Evolutionary conservation across 2,113 vertebrate genomes (phyloP), one percentile per base, ranked within the genome.

Genomic region (Trachemys scripta): DNA sequence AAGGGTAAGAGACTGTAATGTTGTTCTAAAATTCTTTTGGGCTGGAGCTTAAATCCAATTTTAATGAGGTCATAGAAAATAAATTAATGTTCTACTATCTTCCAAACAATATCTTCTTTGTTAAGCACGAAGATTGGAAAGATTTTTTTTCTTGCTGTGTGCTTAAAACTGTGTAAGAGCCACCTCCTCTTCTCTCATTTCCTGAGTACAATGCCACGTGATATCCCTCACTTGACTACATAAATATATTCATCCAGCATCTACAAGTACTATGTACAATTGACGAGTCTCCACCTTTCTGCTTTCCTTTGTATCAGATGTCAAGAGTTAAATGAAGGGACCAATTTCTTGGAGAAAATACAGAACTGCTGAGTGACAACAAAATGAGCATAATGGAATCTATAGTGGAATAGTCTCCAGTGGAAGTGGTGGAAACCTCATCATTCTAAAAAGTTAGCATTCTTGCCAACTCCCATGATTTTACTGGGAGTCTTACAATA

Each of bases 21-120:
- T 96, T 97, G 92, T 94, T 94, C 92, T 94, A 91, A 95, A 97
- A 92, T 95, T 92, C 94, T 96, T 95, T 92, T 80, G 97, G 91
- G 90, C 94, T 97, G 97, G 96, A 97, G 88, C 84, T 90, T 94
- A 97, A 96, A 97, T 96, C 96, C 96, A 96, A 69, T 97, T 96
- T 97, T 97, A 97, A 97, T 97, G 96, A 95, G 94, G 90, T 97
- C 95, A 96, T 86, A 87, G 72, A 97, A 95, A 90, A 93, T 96
- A 87, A 95, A 96, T 95, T 91, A 95, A 94, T 97, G 97, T 97
- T 96, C 82, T 96, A 84, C 87, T 92, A 85, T 98, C 92, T 97
- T 95, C 90, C 42, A 83, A 91, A 97, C 94, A 97, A 88, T 95
- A 87, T 95, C 78, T 92, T 93, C 93, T 95, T 97, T 96, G 92